Conservation (phyloP, 1,140 invertebrate genomes). For the Drosophila paulistorum region DNA sequence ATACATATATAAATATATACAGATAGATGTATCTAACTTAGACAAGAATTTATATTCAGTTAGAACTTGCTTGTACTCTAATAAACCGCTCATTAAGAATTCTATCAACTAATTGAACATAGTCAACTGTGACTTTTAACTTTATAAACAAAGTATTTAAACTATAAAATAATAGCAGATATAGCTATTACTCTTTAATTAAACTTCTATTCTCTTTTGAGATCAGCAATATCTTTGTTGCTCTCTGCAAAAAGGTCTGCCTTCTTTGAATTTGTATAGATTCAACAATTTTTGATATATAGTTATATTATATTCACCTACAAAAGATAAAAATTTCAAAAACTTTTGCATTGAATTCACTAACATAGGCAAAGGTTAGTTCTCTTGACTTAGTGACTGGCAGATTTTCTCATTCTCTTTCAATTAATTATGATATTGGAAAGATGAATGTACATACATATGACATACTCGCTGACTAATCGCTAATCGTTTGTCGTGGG, state of each 20-base stretch:
- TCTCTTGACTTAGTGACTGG: neutral
- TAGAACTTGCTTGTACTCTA: too few relatives aligned
- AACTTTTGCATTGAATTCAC: too few relatives aligned
- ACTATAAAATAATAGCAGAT: neutral
- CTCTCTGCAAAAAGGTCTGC: too few relatives aligned
- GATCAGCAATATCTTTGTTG: too few relatives aligned
- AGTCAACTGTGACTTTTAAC: neutral
- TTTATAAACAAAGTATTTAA: neutral
- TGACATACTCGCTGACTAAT: constrained; percentile 50
- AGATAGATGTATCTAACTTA: too few relatives aligned
- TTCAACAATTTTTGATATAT: too few relatives aligned
- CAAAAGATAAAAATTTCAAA: too few relatives aligned
- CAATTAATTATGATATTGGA: constrained; percentile 21
- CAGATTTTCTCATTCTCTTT: neutral
- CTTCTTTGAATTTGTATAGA: too few relatives aligned
- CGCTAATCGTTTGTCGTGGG: constrained; percentile 28
- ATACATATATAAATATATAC: too few relatives aligned
- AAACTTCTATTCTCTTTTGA: too few relatives aligned
- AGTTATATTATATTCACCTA: too few relatives aligned
- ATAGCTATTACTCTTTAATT: neutral
- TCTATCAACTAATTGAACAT: neutral
- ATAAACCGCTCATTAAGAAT: neutral
- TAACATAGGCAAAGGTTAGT: neutral
- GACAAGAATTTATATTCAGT: too few relatives aligned
- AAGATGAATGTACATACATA: neutral